phyloP scores from a whole-genome alignment of 1,140 invertebrate genomes.

The Agrypnia vestita region DNA sequence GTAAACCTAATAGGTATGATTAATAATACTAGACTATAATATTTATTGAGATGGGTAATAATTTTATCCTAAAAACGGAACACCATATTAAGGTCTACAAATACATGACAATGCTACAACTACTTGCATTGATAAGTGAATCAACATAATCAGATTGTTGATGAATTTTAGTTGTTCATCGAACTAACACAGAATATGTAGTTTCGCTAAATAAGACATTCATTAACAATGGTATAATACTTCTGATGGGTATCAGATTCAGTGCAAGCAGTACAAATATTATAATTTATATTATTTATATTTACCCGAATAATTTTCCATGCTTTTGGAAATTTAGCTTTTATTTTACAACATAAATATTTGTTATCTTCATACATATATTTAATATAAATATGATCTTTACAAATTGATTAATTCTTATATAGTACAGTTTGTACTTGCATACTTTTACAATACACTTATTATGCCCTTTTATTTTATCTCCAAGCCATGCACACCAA shows the following conservation, averaged over 20 bases:
- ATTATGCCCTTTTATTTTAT: too few relatives aligned
- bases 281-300: conserved; percentile 7
- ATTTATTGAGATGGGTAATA: conserved; percentile 16
- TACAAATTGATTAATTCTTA: too few relatives aligned
- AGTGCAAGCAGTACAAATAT: conserved; percentile 13
- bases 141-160: background rate
- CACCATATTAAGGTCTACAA: background rate
- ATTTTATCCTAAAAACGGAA: conserved; percentile 13
- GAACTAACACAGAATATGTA: background rate
- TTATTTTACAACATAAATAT: conserved; percentile 27
- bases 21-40: conserved; percentile 50
- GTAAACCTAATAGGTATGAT: conserved; percentile 56
- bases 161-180: conserved; percentile 8
- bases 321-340: conserved; percentile 34
- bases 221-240: background rate
- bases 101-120: conserved; percentile 12
- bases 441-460: too few relatives aligned
- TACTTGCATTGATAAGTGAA: conserved; percentile 11
- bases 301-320: conserved; percentile 33
- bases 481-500: too few relatives aligned
- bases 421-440: too few relatives aligned
- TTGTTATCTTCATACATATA: background rate
- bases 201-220: too few relatives aligned
- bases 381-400: background rate
- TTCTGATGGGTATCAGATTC: conserved; percentile 5